Evolutionary conservation across 2,113 vertebrate species (phyloP).

Genomic region (Malurus alboscapulatus): DNA sequence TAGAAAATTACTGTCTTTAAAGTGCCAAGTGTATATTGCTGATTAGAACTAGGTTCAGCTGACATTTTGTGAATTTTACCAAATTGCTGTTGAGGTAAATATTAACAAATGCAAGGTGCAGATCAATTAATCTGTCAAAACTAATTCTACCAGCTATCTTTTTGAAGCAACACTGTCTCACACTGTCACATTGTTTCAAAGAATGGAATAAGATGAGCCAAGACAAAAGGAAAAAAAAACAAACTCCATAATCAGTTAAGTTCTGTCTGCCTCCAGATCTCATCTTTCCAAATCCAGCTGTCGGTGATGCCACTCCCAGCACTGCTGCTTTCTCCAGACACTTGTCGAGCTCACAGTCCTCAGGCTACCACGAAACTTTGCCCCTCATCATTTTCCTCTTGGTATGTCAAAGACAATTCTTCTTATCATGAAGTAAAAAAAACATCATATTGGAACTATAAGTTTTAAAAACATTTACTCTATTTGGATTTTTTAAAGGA

Average conservation of each 20-base stretch:
- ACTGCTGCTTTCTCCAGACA: neutral
- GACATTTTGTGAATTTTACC: neutral
- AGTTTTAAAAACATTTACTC: neutral
- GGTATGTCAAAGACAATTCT: neutral
- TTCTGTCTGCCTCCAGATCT: neutral
- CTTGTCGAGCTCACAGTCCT: neutral
- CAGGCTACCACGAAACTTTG: neutral
- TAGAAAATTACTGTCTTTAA: neutral
- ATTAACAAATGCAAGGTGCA: neutral
- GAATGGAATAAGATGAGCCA: neutral
- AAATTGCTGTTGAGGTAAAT: neutral
- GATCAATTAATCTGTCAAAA: constrained; percentile 1
- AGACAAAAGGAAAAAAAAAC: neutral
- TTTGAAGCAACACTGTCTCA: neutral
- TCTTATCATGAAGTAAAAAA: neutral
- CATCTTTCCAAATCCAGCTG: neutral
- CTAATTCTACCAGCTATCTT: neutral
- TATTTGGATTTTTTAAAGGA: neutral
- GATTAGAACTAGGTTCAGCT: neutral
- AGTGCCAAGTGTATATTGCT: neutral
- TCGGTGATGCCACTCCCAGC: neutral
- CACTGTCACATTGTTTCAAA: neutral
- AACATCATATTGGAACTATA: neutral
- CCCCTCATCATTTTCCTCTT: neutral
- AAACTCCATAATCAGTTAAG: neutral